Evolutionary conservation across 2,797 vertebrate genomes (phyloP).

Genomic region (Eutrigla gurnardus): DNA sequence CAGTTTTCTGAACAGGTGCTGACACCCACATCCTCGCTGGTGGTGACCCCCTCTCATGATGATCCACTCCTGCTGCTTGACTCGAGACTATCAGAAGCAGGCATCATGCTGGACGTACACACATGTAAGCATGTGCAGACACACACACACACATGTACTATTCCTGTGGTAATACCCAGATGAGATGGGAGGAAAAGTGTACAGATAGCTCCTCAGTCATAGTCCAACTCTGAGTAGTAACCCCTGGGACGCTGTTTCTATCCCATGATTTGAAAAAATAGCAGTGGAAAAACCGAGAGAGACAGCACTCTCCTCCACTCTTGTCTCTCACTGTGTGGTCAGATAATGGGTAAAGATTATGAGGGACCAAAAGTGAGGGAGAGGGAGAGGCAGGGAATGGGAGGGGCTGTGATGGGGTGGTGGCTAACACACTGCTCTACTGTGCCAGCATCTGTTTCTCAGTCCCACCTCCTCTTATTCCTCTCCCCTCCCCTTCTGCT

Average conservation of each 20-base stretch:
- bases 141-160: slow-evolving; percentile 26
- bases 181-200: slow-evolving; percentile 24
- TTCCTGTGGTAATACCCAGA: slow-evolving; percentile 50
- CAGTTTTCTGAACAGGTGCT: slow-evolving; percentile 90
- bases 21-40: slow-evolving; percentile 88
- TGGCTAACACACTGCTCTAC: slow-evolving; percentile 45
- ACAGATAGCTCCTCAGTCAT: slow-evolving; percentile 43
- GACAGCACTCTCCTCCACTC: slow-evolving; percentile 28
- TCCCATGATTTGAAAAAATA: slow-evolving; percentile 49
- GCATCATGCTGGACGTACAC: slow-evolving; percentile 58
- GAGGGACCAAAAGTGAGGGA: slow-evolving; percentile 55
- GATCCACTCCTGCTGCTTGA: slow-evolving; percentile 71
- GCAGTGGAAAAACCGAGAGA: neutral
- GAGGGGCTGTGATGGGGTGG: slow-evolving; percentile 51
- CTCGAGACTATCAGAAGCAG: slow-evolving; percentile 54
- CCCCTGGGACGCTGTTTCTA: slow-evolving; percentile 11
- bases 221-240: slow-evolving; percentile 45
- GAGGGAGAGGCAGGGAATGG: slow-evolving; percentile 44
- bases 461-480: slow-evolving; percentile 48
- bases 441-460: slow-evolving; percentile 62
- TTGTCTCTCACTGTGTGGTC: slow-evolving; percentile 43
- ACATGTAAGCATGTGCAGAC: slow-evolving; percentile 2
- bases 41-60: slow-evolving; percentile 88
- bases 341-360: slow-evolving; percentile 57
- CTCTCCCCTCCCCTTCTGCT: slow-evolving; percentile 33